Evolutionary conservation across 2,888 invertebrate species (phyloP).

Genomic region (Luperina testacea): DNA sequence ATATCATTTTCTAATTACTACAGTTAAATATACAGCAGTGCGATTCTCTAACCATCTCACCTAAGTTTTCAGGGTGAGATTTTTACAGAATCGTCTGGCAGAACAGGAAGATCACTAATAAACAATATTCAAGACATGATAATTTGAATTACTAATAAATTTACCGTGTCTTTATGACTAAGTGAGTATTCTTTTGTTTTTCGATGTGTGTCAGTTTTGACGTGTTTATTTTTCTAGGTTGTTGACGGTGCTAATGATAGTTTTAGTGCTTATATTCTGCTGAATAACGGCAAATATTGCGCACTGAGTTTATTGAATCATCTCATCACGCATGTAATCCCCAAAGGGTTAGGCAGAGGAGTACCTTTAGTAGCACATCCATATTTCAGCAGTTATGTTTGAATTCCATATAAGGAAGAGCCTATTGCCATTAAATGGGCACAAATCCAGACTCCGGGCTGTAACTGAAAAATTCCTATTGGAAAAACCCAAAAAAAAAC

Average conservation of each 20-base stretch:
- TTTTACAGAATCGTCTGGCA: no score
- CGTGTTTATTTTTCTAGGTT: constrained; percentile 2
- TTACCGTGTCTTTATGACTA: neutral
- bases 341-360: neutral
- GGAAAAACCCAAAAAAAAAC: neutral
- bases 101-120: no score
- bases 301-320: neutral
- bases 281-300: no score
- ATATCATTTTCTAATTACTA: neutral
- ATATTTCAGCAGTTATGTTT: neutral
- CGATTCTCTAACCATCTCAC: no score
- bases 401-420: no score
- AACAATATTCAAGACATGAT: no score
- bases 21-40: no score
- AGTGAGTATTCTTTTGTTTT: constrained; percentile 29
- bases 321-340: neutral
- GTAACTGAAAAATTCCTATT: no score
- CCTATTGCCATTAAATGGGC: neutral
- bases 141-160: no score
- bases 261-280: neutral
- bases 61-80: no score
- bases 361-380: no score
- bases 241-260: constrained; percentile 7
- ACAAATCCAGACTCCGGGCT: neutral
- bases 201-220: constrained; percentile 4